These are phyloP conservation scores for Athalia circularis DNA, from an alignment of 2,888 invertebrate species.

Conservation along the genomic window DNA sequence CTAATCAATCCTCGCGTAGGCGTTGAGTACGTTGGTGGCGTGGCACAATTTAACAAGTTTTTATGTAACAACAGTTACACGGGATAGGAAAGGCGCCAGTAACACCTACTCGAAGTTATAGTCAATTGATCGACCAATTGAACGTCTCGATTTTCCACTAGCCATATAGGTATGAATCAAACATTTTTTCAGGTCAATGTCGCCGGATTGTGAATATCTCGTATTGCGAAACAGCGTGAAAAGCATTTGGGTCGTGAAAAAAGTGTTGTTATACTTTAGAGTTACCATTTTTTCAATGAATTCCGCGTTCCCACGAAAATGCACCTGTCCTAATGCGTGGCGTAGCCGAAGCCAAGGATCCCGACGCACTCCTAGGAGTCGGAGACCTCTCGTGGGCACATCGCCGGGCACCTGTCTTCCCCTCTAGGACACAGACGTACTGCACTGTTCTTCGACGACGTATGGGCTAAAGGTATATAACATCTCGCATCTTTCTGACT, in stretches of 20 bases:
- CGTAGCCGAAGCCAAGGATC: conserved; percentile 24
- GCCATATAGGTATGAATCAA: conserved; percentile 15
- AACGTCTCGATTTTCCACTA: conserved; percentile 7
- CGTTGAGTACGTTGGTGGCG: conserved; percentile 37
- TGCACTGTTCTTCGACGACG: conserved; percentile 4
- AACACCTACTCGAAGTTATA: conserved; percentile 18
- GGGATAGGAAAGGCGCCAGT: conserved; percentile 29
- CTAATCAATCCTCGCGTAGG: conserved; percentile 5
- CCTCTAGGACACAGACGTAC: conserved; percentile 16
- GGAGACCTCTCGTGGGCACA: conserved; percentile 33
- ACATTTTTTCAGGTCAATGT: conserved; percentile 27
- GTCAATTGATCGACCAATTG: conserved; percentile 19
- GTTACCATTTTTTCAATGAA: conserved; percentile 23
- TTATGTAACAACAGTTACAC: conserved; percentile 18
- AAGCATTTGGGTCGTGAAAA: background rate
- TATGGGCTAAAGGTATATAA: conserved; percentile 6
- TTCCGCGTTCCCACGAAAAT: conserved; percentile 33
- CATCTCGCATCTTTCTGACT: conserved; percentile 31
- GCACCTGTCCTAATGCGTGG: conserved; percentile 36
- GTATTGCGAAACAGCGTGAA: background rate
- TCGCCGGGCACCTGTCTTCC: conserved; percentile 45
- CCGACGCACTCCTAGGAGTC: conserved; percentile 31
- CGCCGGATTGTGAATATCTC: background rate
- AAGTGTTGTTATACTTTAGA: background rate
- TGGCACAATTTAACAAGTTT: conserved; percentile 32